A percentile compares a stretch with the other conserved stretches of the same genome.
These are phyloP conservation scores for Aptenodytes forsteri DNA, from an alignment of 2,113 vertebrate genomes.

Conservation along the genomic window DNA sequence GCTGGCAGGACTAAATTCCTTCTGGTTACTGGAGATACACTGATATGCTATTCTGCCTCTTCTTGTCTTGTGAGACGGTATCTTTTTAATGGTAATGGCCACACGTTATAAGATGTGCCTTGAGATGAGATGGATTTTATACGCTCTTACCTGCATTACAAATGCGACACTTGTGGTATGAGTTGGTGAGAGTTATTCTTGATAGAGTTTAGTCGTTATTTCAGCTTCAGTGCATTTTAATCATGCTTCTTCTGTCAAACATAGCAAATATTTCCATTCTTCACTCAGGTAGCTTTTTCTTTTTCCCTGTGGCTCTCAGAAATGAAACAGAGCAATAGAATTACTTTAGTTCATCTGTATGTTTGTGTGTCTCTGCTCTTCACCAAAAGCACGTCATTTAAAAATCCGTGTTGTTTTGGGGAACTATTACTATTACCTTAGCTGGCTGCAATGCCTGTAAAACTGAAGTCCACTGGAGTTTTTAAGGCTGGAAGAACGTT, in stretches of 20 bases:
- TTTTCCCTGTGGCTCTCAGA: background rate
- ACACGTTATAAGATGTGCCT: background rate
- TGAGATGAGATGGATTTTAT: conserved; percentile 48
- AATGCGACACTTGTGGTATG: background rate
- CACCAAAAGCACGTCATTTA: background rate
- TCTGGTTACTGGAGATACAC: background rate
- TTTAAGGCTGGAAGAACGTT: background rate
- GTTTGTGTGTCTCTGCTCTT: background rate
- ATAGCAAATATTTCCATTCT: conserved; percentile 32
- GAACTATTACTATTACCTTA: background rate
- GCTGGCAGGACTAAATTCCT: background rate
- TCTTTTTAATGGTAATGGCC: conserved; percentile 32
- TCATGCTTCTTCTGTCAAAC: conserved; percentile 60
- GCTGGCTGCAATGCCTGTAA: background rate
- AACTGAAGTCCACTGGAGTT: background rate
- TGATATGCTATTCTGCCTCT: background rate
- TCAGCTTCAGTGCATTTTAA: conserved; percentile 69
- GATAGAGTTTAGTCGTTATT: conserved; percentile 55
- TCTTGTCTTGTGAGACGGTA: background rate
- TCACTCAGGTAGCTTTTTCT: conserved; percentile 21
- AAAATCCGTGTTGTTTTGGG: background rate
- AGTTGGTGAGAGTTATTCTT: conserved; percentile 26
- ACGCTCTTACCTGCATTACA: background rate
- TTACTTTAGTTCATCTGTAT: conserved; percentile 11
- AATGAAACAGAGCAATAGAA: background rate